Evolutionary conservation across 1,140 invertebrate genomes (phyloP), one percentile per base, ranked within the genome.

Genomic region (Stenopsyche tienmushanensis): DNA sequence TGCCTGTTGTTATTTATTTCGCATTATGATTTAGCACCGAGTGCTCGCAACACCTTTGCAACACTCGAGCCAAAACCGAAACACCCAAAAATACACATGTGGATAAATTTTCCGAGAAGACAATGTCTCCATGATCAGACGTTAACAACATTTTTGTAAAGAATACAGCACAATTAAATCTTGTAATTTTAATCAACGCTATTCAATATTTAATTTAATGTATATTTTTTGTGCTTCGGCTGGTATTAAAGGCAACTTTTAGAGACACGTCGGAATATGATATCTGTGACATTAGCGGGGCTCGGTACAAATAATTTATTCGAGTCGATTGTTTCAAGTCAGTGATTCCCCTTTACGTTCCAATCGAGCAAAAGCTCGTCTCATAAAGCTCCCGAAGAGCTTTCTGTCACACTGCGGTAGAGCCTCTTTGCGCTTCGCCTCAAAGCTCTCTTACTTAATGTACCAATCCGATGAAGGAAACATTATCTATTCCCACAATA

Each of bases 1-100:
- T n/a, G 21, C 41, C 57, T 25, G 25, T 49, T 60, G 26, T 60
- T 60, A 70, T 70, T 70, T 70, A 65, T 69, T 70, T 65, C 50
- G 50, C 44, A 24, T 49, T 63, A 58, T 63, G 67, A 66, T 66
- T 70, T 70, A 66, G 67, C 60, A 47, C 25, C 64, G 53, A 39
- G 39, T 5, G 55, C 52, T 39, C 10, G 21, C 58, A 15, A 24
- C 25, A 25, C 26, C 29, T 34, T 13, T 34, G 13, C 29, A 34
- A 34, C 29, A 34, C 29, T 34, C 29, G 5, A n/a, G 29, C 29
- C 29, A 13, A n/a, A n/a, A n/a, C n/a, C n/a, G n/a, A n/a, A n/a
- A n/a, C n/a, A n/a, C n/a, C n/a, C 13, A 34, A 34, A 34, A 34
- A 34, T 34, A 34, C 29, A 34, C 29, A 13, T 34, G 29, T 13